Base-by-base conservation (phyloP, 37 sponge, comb jelly and placozoan genomes). In the Haliclona indistincta region DNA sequence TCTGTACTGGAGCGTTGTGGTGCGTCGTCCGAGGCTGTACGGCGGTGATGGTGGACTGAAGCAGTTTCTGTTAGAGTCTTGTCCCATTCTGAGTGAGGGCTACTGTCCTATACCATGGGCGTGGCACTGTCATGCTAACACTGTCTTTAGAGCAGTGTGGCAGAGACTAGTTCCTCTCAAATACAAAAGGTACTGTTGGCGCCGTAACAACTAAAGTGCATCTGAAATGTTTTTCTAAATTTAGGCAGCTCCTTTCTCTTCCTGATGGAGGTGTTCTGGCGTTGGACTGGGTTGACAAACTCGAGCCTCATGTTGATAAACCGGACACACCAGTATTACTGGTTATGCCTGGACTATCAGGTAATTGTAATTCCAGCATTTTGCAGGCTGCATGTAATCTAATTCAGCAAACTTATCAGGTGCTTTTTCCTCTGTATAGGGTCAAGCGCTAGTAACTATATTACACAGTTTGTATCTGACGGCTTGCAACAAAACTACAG, bases 21-120 rank as follows among this genome's bases (percentile, higher is more conserved):
- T 84, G 17, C 51, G 51, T 32, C 80, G 71, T 30, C 90, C 90
- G 4, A 54, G 36, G 51, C 53, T 90, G 28, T 7, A 68, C 5
- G 81, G 82, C 19, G 75, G 75, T 26, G 28, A 40, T 28, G 51
- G 35, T 17, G 15, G 32, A 25, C 60, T 81, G 43, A 64, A 49
- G 29, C 8, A 62, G 17, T 52, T 55, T 22, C 22, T 81, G 3
- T 15, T 77, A 19, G 26, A 68, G 45, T 74, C 64, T 35, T 85
- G 86, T 53, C 91, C 87, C 19, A 63, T 61, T 28, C 63, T 91
- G 0, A 53, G 36, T 20, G 56, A 82, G 56, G 23, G 33, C 36
- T 87, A 92, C 63, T 88, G 85, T 76, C 93, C 93, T 1, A 88
- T 81, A 3, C 35, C 70, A 28, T 92, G 93, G 93, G 93, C 89